Conservation (phyloP, 2,797 vertebrate genomes). For the Eulemur coronatus region DNA sequence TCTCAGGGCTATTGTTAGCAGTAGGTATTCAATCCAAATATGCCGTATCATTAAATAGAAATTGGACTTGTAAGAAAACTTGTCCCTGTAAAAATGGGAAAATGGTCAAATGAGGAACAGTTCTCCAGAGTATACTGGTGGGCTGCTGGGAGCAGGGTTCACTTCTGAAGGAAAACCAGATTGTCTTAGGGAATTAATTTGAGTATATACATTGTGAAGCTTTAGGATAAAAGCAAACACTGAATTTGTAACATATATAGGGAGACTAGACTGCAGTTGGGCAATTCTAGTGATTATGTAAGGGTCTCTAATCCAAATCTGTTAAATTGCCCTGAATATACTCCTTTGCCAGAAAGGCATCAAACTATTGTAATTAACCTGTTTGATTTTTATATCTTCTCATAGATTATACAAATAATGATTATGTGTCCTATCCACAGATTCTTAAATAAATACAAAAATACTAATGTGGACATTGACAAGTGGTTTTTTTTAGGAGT, state of each 20-base stretch:
- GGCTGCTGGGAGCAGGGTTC: neutral
- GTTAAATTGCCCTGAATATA: neutral
- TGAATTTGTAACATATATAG: neutral
- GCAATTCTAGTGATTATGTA: neutral
- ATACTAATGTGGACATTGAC: neutral
- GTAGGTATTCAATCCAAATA: neutral
- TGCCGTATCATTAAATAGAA: neutral
- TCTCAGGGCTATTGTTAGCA: neutral
- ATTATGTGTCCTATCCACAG: neutral
- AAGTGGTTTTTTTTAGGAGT: neutral
- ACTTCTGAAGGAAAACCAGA: neutral
- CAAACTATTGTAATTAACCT: constrained; percentile 33
- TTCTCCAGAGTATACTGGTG: neutral
- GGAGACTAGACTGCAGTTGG: neutral
- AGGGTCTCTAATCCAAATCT: neutral
- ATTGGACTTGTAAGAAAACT: neutral
- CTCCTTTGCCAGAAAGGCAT: neutral
- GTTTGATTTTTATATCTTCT: constrained; percentile 46
- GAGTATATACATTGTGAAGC: neutral
- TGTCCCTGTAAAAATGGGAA: neutral
- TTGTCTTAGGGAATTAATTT: neutral
- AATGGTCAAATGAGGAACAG: neutral
- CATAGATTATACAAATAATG: constrained; percentile 17
- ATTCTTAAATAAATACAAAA: neutral
- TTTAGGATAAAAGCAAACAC: neutral